Evolutionary conservation across 2,797 vertebrate genomes (phyloP), one percentile per base, ranked within the genome.

Genomic region (Synanceia verrucosa): DNA sequence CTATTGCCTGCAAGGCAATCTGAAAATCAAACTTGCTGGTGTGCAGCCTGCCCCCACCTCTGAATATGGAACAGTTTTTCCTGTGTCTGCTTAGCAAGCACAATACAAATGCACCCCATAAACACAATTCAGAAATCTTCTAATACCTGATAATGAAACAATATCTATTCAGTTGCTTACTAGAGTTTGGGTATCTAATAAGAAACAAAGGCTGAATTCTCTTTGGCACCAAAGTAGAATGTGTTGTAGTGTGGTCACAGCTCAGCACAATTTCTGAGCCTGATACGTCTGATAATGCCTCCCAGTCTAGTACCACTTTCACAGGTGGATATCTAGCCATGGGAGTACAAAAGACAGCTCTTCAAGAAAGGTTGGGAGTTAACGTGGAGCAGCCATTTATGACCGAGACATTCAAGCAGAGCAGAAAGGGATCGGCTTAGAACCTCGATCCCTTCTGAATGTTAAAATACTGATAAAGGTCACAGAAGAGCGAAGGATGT

Each of bases 381-480:
- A 63, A 63, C 11, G 28, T 33, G 11, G 74, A 60, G 65, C 48
- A 26, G 41, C 65, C 66, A 57, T 62, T 75, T 69, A 56, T 48
- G 33, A 31, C 18, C 1, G 2, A 70, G 63, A 70, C 65, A 50
- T 67, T 79, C 21, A 24, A 9, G 46, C 6, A 8, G 48, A 64
- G 23, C 33, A 63, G 59, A 58, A 53, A 44, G 47, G 43, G 44
- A 55, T 23, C 3, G 2, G 44, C 21, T 24, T 59, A 69, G 37
- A 65, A 76, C 26, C 48, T 43, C 60, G n/a, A 33, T 65, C 21
- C 57, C n/a, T 36, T 62, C 36, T 65, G 80, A 82, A 87, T 82
- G 78, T 83, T 77, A 65, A 77, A 71, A 59, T 70, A 28, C 41
- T 70, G 28, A 62, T 58, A 57, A 84, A 83, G 72, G 79, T 83